phyloP scores from a whole-genome alignment of 2,113 vertebrate genomes.

The Ahaetulla prasina region DNA sequence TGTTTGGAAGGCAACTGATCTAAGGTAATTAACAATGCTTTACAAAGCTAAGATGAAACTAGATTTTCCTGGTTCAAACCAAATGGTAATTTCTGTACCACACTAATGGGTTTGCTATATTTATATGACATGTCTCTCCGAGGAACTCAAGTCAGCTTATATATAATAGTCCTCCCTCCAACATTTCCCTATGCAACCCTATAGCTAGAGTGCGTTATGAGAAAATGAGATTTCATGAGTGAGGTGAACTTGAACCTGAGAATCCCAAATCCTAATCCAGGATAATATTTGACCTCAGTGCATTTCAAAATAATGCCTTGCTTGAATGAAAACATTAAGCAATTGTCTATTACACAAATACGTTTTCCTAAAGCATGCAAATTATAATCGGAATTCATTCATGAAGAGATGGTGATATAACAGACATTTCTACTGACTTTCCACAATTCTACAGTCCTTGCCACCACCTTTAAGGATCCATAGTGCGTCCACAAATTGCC shows the following conservation, averaged over 20 bases:
- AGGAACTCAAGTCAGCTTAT: background rate
- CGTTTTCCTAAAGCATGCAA: constrained; percentile 16
- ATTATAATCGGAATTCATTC: background rate
- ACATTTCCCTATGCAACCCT: background rate
- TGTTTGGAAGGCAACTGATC: background rate
- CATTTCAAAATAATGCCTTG: background rate
- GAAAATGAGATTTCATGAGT: no score
- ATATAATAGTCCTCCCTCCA: background rate
- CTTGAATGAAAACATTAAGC: constrained; percentile 21
- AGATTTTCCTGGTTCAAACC: background rate
- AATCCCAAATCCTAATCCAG: background rate
- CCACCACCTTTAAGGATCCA: background rate
- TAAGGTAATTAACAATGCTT: background rate
- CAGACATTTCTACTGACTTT: background rate
- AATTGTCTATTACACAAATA: constrained; percentile 13
- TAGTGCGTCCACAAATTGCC: background rate
- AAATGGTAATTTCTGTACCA: background rate
- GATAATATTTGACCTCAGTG: background rate
- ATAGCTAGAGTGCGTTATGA: background rate
- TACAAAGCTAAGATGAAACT: background rate
- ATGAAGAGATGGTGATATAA: background rate
- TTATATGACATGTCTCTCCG: background rate
- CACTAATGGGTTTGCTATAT: background rate
- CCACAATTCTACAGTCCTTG: background rate
- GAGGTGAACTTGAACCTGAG: background rate